Percentiles rank a stretch among this genome's conserved stretches.
phyloP scores from a whole-genome alignment of 1,140 invertebrate species.

The Drosophila cardini region DNA sequence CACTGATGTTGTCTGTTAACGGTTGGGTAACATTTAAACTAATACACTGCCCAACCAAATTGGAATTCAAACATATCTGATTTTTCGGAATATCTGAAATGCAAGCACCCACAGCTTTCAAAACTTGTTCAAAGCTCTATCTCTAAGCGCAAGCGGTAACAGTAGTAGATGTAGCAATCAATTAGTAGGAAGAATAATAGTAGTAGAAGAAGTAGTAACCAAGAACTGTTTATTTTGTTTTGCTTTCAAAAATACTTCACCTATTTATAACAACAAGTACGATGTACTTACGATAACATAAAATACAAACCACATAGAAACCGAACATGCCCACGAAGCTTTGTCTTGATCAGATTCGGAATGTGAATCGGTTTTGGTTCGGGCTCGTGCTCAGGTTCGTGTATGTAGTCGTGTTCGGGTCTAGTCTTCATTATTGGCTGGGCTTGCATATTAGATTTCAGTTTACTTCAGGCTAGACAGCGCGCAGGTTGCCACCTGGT shows the following conservation, averaged over 20 bases:
- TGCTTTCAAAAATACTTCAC: conserved; percentile 1
- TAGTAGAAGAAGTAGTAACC: not conserved
- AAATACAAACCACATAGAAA: conserved; percentile 9
- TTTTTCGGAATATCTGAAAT: not conserved
- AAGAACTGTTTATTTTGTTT: conserved; percentile 2
- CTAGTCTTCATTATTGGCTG: conserved; percentile 56
- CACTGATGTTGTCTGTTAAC: not conserved
- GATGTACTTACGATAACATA: conserved; percentile 22
- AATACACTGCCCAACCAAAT: not conserved
- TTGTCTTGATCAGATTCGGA: conserved; percentile 2
- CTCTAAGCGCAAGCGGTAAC: not conserved
- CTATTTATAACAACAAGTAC: conserved; percentile 10
- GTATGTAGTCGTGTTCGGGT: conserved; percentile 40
- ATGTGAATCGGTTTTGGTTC: not conserved
- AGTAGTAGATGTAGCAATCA: not conserved
- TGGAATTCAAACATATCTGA: not conserved
- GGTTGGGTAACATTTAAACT: not conserved
- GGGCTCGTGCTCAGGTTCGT: not conserved
- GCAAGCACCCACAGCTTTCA: not conserved
- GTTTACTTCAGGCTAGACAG: conserved; percentile 72
- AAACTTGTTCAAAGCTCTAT: not conserved
- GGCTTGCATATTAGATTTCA: conserved; percentile 65
- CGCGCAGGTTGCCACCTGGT: conserved; percentile 55
- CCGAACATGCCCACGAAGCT: conserved; percentile 16
- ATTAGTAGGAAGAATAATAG: not conserved